phyloP scores from a whole-genome alignment of 2,888 invertebrate species.

The Brachyptera risi region DNA sequence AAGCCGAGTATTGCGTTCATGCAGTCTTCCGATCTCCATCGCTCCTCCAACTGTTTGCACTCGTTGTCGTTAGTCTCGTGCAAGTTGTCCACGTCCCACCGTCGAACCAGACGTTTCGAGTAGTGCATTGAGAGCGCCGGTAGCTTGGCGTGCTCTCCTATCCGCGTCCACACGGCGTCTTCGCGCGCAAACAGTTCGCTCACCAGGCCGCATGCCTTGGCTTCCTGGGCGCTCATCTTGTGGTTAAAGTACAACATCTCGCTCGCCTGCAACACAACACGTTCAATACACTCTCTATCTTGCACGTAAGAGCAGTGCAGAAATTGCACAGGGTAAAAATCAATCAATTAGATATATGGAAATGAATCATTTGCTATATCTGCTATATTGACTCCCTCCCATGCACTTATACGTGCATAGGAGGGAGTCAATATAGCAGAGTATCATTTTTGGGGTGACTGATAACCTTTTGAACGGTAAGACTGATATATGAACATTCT shows the following conservation, averaged over 20 bases:
- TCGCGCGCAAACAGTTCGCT: slow-evolving; percentile 67
- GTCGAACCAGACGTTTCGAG: slow-evolving; percentile 45
- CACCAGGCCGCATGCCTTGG: slow-evolving; percentile 70
- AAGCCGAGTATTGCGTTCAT: slow-evolving; percentile 56
- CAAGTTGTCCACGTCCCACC: slow-evolving; percentile 56
- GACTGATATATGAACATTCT: too few species aligned
- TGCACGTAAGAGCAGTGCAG: too few species aligned
- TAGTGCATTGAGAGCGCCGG: slow-evolving; percentile 41
- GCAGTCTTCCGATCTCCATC: slow-evolving; percentile 65
- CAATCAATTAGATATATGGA: too few species aligned
- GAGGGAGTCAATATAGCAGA: too few species aligned
- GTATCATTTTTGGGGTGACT: too few species aligned
- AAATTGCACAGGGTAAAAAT: too few species aligned
- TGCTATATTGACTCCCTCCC: too few species aligned
- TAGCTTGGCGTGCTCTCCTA: slow-evolving; percentile 45
- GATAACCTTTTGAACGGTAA: too few species aligned
- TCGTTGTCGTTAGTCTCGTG: slow-evolving; percentile 65
- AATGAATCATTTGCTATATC: too few species aligned
- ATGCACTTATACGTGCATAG: too few species aligned
- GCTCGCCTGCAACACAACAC: slow-evolving; percentile 46
- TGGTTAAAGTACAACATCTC: slow-evolving; percentile 62
- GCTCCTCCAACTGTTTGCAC: slow-evolving; percentile 57
- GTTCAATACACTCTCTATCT: too few species aligned
- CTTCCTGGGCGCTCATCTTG: slow-evolving; percentile 76
- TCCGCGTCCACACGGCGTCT: slow-evolving; percentile 42